A percentile compares a stretch with the other conserved stretches of the same genome.
phyloP scores from a whole-genome alignment of 2,797 vertebrate species.

The Poecilia wingei region DNA sequence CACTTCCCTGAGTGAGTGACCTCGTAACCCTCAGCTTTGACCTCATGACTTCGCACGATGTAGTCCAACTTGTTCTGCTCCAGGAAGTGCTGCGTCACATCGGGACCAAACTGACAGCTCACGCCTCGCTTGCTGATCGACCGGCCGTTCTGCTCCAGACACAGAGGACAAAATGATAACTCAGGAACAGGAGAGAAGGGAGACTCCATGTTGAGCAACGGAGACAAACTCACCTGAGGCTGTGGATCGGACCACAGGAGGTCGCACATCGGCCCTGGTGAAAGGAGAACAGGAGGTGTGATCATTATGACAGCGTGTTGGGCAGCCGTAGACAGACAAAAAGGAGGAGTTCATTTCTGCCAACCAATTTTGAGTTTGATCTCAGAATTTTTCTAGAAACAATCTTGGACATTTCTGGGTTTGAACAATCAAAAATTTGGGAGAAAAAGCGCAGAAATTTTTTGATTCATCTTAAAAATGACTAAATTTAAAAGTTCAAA shows the following conservation, averaged over 20 bases:
- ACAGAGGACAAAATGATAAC: background rate
- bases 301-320: background rate
- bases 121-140: conserved; percentile 93
- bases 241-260: conserved; percentile 96
- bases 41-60: conserved; percentile 94
- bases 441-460: no score
- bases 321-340: no score
- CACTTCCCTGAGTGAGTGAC: conserved; percentile 93
- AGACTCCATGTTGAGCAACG: fast-evolving
- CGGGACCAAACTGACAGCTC: conserved; percentile 95
- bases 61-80: conserved; percentile 91
- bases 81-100: conserved; percentile 90
- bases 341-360: no score
- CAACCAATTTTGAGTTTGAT: no score
- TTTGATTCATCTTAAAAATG: no score
- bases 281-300: conserved; percentile 1
- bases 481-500: no score
- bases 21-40: conserved; percentile 94
- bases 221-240: conserved; percentile 85
- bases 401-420: no score
- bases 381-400: no score
- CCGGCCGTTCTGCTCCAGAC: conserved; percentile 82
- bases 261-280: conserved; percentile 93
- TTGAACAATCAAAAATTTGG: no score
- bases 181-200: background rate